Evolutionary conservation across 2,113 vertebrate species (phyloP), one percentile per base, ranked within the genome.

Genomic region (Leuciscus idus): DNA sequence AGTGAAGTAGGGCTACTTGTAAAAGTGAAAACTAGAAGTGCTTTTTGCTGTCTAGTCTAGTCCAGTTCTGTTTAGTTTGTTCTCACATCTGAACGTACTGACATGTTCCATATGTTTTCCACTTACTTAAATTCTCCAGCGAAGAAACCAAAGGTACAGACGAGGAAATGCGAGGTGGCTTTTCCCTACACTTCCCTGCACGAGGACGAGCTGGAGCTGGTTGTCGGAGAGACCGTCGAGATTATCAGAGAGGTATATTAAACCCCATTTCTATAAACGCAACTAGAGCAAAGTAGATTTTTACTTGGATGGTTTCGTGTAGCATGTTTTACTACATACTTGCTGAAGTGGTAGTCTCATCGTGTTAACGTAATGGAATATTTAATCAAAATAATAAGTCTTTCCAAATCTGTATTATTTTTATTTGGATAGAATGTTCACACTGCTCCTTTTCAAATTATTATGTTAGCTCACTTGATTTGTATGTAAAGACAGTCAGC

Each of bases 211-310:
- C 91, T 97, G 90, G 88, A 90, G 70, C 92, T 97, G 90, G 89
- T 88, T 62, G 86, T 91, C 19, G 97, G 97, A 19, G 97, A 97
- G 33, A 92, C 89, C 10, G 73, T 97, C 70, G 96, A 96, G 86
- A 90, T 97, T 84, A 57, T 97, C 88, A 94, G 84, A 90, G 96
- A 98, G 96, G 96, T 96, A 57, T 2, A 90, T 92, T 89, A 61
- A 26, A 11, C n/a, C 80, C n/a, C 28, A 57, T 81, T 75, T 86
- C 4, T 36, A 55, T 39, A 43, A 72, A 61, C n/a, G 55, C 4
- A 82, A 19, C 2, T 9, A 43, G 8, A 43, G 21, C 23, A 10
- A 33, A 52, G 6, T 62, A 15, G 26, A 59, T 33, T 30, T 30
- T 66, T 30, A 66, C 30, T 2, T 28, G 2, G 2, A 17, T 19